Evolutionary conservation across 2,888 invertebrate species (phyloP), one percentile per base, ranked within the genome.

Genomic region (Thera obeliscata): DNA sequence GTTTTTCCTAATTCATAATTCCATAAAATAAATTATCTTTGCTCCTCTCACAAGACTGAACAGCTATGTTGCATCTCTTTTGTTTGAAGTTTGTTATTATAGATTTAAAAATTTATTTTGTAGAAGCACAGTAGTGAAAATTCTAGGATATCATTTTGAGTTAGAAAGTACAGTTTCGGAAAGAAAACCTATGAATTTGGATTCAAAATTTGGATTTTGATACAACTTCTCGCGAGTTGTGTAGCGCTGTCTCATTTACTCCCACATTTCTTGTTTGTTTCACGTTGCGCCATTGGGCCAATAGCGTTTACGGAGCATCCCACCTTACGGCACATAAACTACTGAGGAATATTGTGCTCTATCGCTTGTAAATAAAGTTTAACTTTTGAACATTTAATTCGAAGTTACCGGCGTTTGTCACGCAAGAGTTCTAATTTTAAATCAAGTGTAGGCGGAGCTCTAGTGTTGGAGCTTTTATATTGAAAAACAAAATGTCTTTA

Each of bases 361-460:
- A 93, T 87, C 75, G 78, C 92, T 86, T 86, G 83, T 79, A 79
- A 83, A 92, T 93, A 93, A 91, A 92, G 93, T 90, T 92, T 91
- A 93, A 91, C 91, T 90, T 91, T 91, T 91, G 88, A 88, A 81
- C 86, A 88, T 92, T 87, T 89, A 90, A 91, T 88, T 88, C 83
- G 81, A 87, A 88, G 90, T 89, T 91, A 88, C 90, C 91, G 91
- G 91, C 93, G 91, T 93, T 92, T 92, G 92, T 93, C 92, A 93
- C 86, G 91, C 91, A 89, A 91, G 91, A 90, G 91, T 93, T 93
- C 93, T 92, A 93, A 93, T 93, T 93, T 93, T 92, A 93, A 93
- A 93, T 90, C 91, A 90, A 92, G 93, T 91, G 93, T 93, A 93
- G 93, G 93, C 93, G 93, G 93, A 91, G 93, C 90, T 88, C 88